These are phyloP conservation scores for Microctenopoma stevenorrisi DNA, from an alignment of 2,797 vertebrate species.

Conservation along the genomic window DNA sequence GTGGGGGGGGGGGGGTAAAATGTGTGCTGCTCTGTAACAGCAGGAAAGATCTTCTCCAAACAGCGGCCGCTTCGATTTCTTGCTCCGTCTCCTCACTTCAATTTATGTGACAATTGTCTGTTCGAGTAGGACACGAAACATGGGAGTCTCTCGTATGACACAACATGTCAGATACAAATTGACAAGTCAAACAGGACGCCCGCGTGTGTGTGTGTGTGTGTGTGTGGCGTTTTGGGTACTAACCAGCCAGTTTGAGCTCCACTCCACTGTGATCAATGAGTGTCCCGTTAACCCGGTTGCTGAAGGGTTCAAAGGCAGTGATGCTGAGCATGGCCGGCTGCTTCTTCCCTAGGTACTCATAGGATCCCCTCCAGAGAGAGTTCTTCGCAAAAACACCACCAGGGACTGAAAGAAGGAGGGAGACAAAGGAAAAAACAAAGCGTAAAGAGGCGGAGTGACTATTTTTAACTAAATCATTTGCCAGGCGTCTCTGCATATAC, in stretches of 20 bases:
- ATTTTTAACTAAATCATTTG: not conserved
- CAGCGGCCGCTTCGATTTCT: slow-evolving; percentile 17
- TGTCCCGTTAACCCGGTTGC: slow-evolving; percentile 94
- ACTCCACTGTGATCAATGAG: slow-evolving; percentile 96
- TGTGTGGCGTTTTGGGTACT: slow-evolving; percentile 31
- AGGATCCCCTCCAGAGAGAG: slow-evolving; percentile 97
- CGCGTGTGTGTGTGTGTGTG: too few species aligned
- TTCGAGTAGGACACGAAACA: slow-evolving; percentile 5
- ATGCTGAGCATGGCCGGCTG: slow-evolving; percentile 97
- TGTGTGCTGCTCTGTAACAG: slow-evolving; percentile 29
- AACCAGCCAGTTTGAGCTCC: slow-evolving; percentile 93
- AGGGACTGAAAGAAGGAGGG: slow-evolving; percentile 84
- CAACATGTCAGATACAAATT: not conserved
- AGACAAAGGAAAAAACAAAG: not conserved
- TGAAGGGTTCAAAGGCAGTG: slow-evolving; percentile 90
- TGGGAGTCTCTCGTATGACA: not conserved
- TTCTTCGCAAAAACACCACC: slow-evolving; percentile 95
- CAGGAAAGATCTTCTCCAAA: slow-evolving; percentile 30
- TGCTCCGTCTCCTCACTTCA: slow-evolving; percentile 21
- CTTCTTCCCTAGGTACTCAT: slow-evolving; percentile 97
- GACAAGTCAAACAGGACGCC: not conserved
- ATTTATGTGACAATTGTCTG: slow-evolving; percentile 14
- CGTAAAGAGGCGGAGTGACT: not conserved
- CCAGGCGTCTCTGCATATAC: not conserved
- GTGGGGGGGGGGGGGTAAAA: slow-evolving; percentile 14